Percentiles rank a stretch among this genome's conserved stretches.
These are phyloP conservation scores for Natrix natrix DNA, from an alignment of 2,797 vertebrate genomes.

Conservation along the genomic window DNA sequence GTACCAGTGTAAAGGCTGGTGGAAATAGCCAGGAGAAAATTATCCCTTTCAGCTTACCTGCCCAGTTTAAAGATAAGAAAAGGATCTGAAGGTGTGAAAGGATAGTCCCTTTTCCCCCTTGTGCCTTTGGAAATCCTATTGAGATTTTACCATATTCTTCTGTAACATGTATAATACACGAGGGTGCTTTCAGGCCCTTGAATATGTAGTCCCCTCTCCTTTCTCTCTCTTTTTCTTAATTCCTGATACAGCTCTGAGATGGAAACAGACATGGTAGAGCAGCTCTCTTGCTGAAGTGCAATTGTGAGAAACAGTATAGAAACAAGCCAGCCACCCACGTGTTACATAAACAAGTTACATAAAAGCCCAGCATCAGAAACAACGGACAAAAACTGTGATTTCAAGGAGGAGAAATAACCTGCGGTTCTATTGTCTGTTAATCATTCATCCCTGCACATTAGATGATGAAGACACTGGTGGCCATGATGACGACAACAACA, in stretches of 20 bases:
- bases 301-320: constrained; percentile 11
- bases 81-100: background rate
- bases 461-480: background rate
- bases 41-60: background rate
- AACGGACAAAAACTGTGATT: background rate
- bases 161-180: background rate
- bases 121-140: background rate
- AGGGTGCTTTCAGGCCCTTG: background rate
- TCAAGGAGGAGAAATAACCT: background rate
- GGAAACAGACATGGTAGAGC: background rate
- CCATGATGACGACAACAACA: rapidly evolving
- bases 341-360: constrained; percentile 41
- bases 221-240: background rate
- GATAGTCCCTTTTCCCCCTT: background rate
- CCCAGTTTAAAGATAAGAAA: background rate
- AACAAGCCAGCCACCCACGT: constrained; percentile 12
- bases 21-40: background rate
- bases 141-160: background rate
- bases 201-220: background rate
- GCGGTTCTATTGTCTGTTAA: background rate
- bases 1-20: background rate
- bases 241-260: background rate
- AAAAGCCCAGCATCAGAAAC: constrained; percentile 8
- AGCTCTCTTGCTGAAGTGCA: background rate
- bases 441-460: background rate